Percentiles rank a stretch among this genome's conserved stretches.
Evolutionary conservation across 2,888 invertebrate species (phyloP).

Genomic region (Dasypolia templi): DNA sequence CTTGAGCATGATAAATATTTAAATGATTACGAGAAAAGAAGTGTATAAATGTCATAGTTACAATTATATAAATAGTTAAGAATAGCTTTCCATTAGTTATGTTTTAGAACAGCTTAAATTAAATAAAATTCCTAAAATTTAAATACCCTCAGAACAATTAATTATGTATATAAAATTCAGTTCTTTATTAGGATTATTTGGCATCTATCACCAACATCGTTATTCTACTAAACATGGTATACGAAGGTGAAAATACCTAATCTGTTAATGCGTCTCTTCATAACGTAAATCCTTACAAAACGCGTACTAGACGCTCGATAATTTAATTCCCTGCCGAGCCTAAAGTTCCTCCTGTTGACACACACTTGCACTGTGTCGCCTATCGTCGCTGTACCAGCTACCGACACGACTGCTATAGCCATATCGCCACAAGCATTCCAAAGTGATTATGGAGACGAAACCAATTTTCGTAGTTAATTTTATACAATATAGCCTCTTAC

Average conservation of each 20-base stretch:
- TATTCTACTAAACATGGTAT: conserved; percentile 89
- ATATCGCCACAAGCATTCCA: conserved; percentile 75
- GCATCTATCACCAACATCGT: conserved; percentile 89
- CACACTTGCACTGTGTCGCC: conserved; percentile 75
- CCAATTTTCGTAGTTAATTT: conserved; percentile 69
- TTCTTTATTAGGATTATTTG: conserved; percentile 91
- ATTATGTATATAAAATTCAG: conserved; percentile 90
- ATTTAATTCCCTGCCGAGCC: conserved; percentile 88
- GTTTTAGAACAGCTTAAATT: conserved; percentile 78
- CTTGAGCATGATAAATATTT: conserved; percentile 78
- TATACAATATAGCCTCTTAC: conserved; percentile 75
- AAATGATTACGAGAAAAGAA: conserved; percentile 59
- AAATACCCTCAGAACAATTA: conserved; percentile 90
- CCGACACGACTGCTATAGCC: conserved; percentile 68
- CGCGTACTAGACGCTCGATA: conserved; percentile 74
- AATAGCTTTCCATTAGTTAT: conserved; percentile 70
- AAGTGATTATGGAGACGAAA: conserved; percentile 71
- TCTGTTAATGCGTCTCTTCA: conserved; percentile 83
- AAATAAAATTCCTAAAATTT: conserved; percentile 86
- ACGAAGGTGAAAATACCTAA: conserved; percentile 88
- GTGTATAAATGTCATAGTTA: conserved; percentile 58
- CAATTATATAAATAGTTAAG: conserved; percentile 73
- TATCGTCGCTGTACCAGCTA: conserved; percentile 55
- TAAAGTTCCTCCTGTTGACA: conserved; percentile 86
- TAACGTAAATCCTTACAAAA: conserved; percentile 81